A percentile compares a stretch with the other conserved stretches of the same genome.
Conservation (phyloP, 2,888 invertebrate species). For the Thereva unica region DNA sequence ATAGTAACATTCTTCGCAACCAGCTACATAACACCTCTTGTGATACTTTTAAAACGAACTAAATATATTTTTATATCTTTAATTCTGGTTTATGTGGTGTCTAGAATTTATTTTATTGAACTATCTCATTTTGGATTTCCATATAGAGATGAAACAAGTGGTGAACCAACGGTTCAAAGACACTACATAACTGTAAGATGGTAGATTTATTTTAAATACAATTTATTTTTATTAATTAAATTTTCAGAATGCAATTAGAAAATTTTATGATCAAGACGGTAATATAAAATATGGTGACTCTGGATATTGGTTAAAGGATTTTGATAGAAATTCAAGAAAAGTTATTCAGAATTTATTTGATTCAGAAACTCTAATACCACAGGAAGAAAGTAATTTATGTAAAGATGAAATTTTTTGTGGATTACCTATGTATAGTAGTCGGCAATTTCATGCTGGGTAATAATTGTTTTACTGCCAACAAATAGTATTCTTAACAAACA, state of each 20-base stretch:
- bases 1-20: slow-evolving; percentile 55
- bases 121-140: slow-evolving; percentile 61
- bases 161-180: slow-evolving; percentile 57
- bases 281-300: slow-evolving; percentile 50
- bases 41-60: slow-evolving; percentile 49
- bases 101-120: slow-evolving; percentile 51
- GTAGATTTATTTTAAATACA: background rate
- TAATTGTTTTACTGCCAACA: background rate
- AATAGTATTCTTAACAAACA: background rate
- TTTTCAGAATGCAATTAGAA: slow-evolving; percentile 49
- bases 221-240: background rate
- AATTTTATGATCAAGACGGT: slow-evolving; percentile 49
- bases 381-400: slow-evolving; percentile 49
- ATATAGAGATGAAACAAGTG: slow-evolving; percentile 58
- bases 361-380: slow-evolving; percentile 50
- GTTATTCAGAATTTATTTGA: slow-evolving; percentile 51
- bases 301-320: slow-evolving; percentile 51
- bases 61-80: slow-evolving; percentile 47
- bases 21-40: slow-evolving; percentile 53
- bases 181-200: slow-evolving; percentile 60
- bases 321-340: slow-evolving; percentile 50
- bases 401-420: slow-evolving; percentile 50
- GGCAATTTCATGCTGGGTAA: slow-evolving; percentile 49
- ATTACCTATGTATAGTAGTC: slow-evolving; percentile 47
- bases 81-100: slow-evolving; percentile 47